A percentile compares a stretch with the other conserved stretches of the same genome.
These are phyloP conservation scores for Tenualosa thibaudeaui DNA, from an alignment of 2,797 vertebrate species.

Conservation along the genomic window DNA sequence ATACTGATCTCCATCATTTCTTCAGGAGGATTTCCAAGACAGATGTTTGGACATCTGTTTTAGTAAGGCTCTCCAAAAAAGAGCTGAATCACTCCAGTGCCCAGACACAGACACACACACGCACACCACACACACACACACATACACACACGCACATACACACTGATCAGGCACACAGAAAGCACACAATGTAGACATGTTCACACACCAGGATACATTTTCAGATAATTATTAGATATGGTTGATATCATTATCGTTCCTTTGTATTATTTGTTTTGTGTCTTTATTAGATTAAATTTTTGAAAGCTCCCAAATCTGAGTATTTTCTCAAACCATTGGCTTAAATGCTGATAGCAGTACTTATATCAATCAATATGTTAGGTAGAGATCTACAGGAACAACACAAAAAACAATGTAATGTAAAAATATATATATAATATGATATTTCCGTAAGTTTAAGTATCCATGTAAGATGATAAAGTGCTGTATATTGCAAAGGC, in stretches of 20 bases:
- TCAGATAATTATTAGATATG: background rate
- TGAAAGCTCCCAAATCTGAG: background rate
- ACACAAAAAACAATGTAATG: background rate
- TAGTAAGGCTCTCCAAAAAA: background rate
- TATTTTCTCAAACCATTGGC: background rate
- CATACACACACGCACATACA: background rate
- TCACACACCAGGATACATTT: too few species aligned
- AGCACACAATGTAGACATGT: too few species aligned
- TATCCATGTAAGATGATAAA: background rate
- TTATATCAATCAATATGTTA: slow-evolving; percentile 1
- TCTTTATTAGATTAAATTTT: background rate
- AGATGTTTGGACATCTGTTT: slow-evolving; percentile 33
- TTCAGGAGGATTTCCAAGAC: background rate
- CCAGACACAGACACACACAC: background rate
- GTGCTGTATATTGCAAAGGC: background rate
- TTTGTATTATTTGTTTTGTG: background rate
- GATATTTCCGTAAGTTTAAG: background rate
- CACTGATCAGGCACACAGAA: background rate
- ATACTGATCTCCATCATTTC: background rate
- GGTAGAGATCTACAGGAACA: background rate
- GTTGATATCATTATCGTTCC: background rate
- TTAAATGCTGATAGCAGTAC: background rate
- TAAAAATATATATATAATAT: background rate
- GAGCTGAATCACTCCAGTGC: slow-evolving; percentile 24
- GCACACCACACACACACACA: background rate